phyloP scores from a whole-genome alignment of 2,113 vertebrate species.

The Marmota monax region DNA sequence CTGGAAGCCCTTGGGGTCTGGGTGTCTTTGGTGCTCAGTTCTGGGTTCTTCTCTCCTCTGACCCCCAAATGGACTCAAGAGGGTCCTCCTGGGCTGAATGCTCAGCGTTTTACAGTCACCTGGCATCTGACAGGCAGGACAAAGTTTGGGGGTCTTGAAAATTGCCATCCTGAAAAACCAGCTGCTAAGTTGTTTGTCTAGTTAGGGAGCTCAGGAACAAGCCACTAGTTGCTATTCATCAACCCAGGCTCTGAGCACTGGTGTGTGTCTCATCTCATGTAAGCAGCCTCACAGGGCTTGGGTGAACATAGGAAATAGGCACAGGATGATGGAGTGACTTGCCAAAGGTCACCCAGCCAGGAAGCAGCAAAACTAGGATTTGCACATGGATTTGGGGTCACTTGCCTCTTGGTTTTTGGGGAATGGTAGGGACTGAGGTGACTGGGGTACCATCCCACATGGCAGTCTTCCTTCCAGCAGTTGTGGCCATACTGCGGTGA shows the following conservation, averaged over 20 bases:
- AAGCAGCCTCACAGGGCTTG: not conserved
- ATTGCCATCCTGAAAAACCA: fast-evolving
- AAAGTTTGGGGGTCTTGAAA: not conserved
- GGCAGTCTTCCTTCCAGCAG: too few relatives aligned
- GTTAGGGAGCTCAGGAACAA: too few relatives aligned
- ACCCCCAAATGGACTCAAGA: not conserved
- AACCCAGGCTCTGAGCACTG: too few relatives aligned
- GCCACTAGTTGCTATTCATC: not conserved
- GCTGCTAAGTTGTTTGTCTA: fast-evolving
- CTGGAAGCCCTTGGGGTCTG: fast-evolving
- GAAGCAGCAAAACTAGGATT: not conserved
- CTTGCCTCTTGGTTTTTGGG: not conserved
- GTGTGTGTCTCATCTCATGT: too few relatives aligned
- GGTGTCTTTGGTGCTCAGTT: not conserved
- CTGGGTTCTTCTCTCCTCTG: not conserved
- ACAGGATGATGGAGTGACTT: not conserved
- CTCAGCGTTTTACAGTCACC: fast-evolving
- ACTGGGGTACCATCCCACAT: too few relatives aligned
- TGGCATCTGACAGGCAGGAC: not conserved
- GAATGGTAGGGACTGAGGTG: too few relatives aligned
- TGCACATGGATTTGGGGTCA: not conserved
- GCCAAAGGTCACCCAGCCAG: not conserved
- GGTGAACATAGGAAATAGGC: too few relatives aligned
- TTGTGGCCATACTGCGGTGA: too few relatives aligned
- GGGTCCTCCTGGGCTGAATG: not conserved